These are phyloP conservation scores for Icerya purchasi DNA, from an alignment of 2,888 invertebrate genomes.

Conservation along the genomic window DNA sequence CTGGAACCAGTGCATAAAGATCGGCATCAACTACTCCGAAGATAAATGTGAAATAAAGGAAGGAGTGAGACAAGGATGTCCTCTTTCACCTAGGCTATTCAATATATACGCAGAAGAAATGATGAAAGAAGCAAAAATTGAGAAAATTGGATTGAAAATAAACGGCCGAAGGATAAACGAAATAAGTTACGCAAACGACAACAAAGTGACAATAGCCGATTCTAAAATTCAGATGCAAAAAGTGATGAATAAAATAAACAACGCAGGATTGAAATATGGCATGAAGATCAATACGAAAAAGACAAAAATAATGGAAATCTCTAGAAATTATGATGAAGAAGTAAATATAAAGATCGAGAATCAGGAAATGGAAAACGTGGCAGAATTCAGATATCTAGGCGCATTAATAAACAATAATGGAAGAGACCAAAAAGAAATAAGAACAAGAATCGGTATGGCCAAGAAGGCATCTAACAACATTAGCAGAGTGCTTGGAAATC, in stretches of 20 bases:
- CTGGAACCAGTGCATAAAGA: not conserved
- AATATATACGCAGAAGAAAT: not conserved
- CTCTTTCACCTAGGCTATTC: not conserved
- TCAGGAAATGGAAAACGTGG: too few species aligned
- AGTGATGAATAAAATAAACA: not conserved
- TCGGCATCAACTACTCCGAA: too few species aligned
- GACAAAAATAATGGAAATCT: too few species aligned
- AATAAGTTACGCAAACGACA: not conserved
- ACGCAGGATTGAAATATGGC: not conserved
- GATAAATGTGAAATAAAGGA: too few species aligned
- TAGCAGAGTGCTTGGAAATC: not conserved
- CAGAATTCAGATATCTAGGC: not conserved
- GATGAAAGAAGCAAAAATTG: not conserved
- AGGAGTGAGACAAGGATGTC: too few species aligned
- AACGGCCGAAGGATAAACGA: not conserved
- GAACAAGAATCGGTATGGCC: not conserved
- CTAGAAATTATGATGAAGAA: too few species aligned
- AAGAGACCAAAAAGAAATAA: not conserved
- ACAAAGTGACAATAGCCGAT: not conserved
- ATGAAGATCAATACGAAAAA: too few species aligned
- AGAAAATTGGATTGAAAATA: not conserved
- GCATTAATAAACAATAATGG: not conserved
- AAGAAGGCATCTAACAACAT: not conserved
- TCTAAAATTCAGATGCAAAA: not conserved
- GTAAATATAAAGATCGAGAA: too few species aligned